Percentiles rank a stretch among this genome's conserved stretches.
phyloP scores from a whole-genome alignment of 2,888 invertebrate species.

The Syritta pipiens region DNA sequence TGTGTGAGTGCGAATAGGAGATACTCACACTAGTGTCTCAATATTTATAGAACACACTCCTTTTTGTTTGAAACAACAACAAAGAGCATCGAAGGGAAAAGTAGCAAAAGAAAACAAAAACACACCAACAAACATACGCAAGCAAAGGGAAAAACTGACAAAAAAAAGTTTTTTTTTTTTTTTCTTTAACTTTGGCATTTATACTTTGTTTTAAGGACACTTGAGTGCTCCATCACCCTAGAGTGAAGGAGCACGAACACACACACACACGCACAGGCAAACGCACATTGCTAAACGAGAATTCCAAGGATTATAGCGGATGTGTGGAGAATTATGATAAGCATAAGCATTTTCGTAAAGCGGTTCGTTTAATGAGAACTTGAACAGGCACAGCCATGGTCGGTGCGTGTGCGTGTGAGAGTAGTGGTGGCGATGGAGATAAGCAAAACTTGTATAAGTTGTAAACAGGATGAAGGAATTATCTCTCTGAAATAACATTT shows the following conservation, averaged over 20 bases:
- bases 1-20: background rate
- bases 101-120: constrained; percentile 8
- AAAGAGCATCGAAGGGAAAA: background rate
- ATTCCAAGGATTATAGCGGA: constrained; percentile 38
- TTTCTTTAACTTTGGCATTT: constrained; percentile 47
- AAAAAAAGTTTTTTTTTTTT: constrained; percentile 16
- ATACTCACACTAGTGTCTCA: background rate
- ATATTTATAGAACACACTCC: constrained; percentile 25
- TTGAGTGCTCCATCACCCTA: constrained; percentile 30
- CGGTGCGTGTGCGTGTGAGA: background rate
- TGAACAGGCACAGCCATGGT: constrained; percentile 1
- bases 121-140: background rate
- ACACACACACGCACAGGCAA: constrained; percentile 14
- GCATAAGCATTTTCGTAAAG: constrained; percentile 43
- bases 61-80: constrained; percentile 11
- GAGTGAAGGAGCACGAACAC: background rate
- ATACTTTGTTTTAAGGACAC: constrained; percentile 49
- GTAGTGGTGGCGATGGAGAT: constrained; percentile 2
- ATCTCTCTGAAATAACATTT: constrained; percentile 52
- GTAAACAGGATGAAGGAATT: constrained; percentile 51
- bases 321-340: constrained; percentile 60
- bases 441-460: constrained; percentile 30
- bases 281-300: constrained; percentile 5
- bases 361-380: constrained; percentile 44
- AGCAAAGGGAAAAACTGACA: background rate